Conservation (phyloP, 2,888 invertebrate genomes). For the Tachina lurida region DNA sequence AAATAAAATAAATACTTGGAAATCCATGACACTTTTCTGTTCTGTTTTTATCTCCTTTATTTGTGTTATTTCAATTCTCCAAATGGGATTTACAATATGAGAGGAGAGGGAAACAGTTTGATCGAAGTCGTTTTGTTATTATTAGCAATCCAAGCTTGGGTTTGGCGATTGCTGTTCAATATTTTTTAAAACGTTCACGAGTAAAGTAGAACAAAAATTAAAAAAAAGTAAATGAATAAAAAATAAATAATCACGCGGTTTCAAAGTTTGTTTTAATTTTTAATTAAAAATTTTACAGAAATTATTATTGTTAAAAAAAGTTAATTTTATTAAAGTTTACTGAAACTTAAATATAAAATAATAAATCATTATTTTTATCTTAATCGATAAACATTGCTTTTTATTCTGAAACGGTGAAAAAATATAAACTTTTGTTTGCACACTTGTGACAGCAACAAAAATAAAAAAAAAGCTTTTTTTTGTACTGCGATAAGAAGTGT, state of each 20-base stretch:
- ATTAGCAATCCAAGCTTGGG: slow-evolving; percentile 24
- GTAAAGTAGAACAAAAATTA: slow-evolving; percentile 27
- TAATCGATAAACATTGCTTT: slow-evolving; percentile 3
- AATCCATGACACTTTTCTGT: slow-evolving; percentile 49
- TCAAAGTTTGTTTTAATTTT: slow-evolving; percentile 10
- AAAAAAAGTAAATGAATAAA: neutral
- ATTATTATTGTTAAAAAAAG: neutral
- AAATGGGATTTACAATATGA: slow-evolving; percentile 13
- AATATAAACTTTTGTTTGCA: neutral
- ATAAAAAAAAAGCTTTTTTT: slow-evolving; percentile 54
- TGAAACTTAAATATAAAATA: neutral
- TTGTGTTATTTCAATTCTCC: slow-evolving; percentile 11
- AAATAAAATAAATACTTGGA: slow-evolving; percentile 44
- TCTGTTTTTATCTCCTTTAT: slow-evolving; percentile 22
- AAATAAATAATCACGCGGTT: slow-evolving; percentile 40
- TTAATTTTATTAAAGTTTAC: neutral
- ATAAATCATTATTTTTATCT: neutral
- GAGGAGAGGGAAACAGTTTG: slow-evolving; percentile 18
- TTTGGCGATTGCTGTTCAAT: slow-evolving; percentile 44
- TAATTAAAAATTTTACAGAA: neutral
- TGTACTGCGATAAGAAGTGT: slow-evolving; percentile 54
- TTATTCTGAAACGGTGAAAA: neutral
- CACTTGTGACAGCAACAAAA: slow-evolving; percentile 24
- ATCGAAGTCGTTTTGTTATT: neutral
- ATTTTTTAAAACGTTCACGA: slow-evolving; percentile 30